Evolutionary conservation across 2,888 invertebrate species (phyloP), one percentile per base, ranked within the genome.

Genomic region (Diplazon laetatorius): DNA sequence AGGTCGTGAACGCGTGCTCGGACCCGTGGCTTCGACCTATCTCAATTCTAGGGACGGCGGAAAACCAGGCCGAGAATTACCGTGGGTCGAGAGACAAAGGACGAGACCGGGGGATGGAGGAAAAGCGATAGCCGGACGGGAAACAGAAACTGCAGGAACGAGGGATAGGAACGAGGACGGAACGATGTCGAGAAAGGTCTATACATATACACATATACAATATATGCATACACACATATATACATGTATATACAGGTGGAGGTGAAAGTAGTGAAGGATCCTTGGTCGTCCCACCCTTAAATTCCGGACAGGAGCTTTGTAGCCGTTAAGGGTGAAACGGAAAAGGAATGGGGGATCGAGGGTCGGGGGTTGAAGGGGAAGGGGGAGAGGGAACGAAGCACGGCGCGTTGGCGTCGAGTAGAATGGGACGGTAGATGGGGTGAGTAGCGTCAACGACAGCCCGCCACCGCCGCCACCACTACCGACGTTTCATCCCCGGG

Each of bases 401-500:
- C 71, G 46, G 70, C 50, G 70, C 70, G 52, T 48, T 75, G 60
- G 55, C 42, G 63, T 78, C 60, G 66, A 62, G 75, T 63, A 50
- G 71, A 37, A 68, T n/a, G 59, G 69, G 71, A 48, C 18, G 46
- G 71, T 30, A 30, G 60, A 52, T 65, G 77, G 80, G 65, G 71
- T 76, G 74, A 71, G 55, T 76, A 78, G 80, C 70, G 76, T 62
- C 46, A 66, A 62, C 80, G 70, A 74, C 79, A 80, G 74, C 37
- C 37, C 59, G 42, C 42, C 42, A 42, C 42, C 42, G 2, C 42
- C 42, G 10, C 4, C 65, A 73, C 60, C 80, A 80, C 52, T 55
- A 42, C 52, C 68, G 68, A 85, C 88, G 87, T 88, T 89, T 89
- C 88, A 88, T 88, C 87, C 88, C 87, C 84, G 86, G 89, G 89